A percentile compares a stretch with the other conserved stretches of the same genome.
Evolutionary conservation across 2,797 vertebrate species (phyloP).

Genomic region (Graptemys geographica): DNA sequence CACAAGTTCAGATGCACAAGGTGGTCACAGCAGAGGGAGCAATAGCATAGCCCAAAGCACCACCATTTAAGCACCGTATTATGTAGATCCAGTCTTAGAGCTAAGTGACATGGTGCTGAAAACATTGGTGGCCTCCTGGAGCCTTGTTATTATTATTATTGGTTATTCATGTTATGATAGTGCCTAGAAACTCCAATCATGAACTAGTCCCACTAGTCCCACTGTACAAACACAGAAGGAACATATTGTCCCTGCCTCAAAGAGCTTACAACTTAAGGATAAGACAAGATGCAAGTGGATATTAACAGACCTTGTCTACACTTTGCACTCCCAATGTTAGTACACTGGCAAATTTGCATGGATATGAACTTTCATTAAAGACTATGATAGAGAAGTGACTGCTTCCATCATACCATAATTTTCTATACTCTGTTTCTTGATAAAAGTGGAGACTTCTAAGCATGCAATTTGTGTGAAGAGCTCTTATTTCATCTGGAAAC

Average conservation of each 20-base stretch:
- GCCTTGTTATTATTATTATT: background rate
- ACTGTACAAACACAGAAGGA: background rate
- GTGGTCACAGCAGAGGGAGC: background rate
- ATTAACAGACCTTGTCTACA: background rate
- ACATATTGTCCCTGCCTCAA: background rate
- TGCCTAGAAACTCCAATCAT: background rate
- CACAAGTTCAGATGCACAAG: background rate
- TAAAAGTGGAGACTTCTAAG: background rate
- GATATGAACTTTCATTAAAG: background rate
- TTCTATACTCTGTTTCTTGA: background rate
- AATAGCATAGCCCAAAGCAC: background rate
- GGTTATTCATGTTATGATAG: rapidly evolving
- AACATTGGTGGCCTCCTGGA: background rate
- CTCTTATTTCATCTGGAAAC: constrained; percentile 46
- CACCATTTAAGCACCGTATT: background rate
- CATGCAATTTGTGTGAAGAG: constrained; percentile 16
- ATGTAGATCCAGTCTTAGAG: background rate
- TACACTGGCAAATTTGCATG: rapidly evolving
- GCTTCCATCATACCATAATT: background rate
- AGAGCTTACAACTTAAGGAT: background rate
- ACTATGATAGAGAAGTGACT: background rate
- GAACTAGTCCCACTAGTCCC: background rate
- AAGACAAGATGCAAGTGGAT: background rate
- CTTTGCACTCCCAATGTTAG: background rate
- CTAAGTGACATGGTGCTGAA: background rate